These are phyloP conservation scores for Macrobrachium nipponense DNA, from an alignment of 1,140 invertebrate species.

Conservation along the genomic window DNA sequence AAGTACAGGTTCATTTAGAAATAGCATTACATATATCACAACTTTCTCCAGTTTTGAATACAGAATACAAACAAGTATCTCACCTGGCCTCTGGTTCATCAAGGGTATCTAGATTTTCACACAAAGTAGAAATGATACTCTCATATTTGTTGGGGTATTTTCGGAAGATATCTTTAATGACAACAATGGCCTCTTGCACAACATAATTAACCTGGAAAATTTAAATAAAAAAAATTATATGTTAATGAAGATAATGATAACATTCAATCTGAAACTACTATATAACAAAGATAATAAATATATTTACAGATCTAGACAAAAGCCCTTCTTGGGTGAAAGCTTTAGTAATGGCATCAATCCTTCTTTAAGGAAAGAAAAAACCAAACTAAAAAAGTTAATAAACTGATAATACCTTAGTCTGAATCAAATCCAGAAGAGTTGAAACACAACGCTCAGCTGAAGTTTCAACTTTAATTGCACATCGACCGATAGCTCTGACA, in stretches of 20 bases:
- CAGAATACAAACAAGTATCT: too few species aligned
- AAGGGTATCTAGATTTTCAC: constrained; percentile 96
- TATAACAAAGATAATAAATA: too few species aligned
- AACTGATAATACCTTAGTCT: too few species aligned
- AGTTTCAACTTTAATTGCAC: constrained; percentile 99
- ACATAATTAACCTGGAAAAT: constrained; percentile 94
- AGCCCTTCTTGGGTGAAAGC: too few species aligned
- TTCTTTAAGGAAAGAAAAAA: too few species aligned
- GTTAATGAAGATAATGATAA: too few species aligned
- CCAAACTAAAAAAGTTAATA: too few species aligned
- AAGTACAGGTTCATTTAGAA: too few species aligned
- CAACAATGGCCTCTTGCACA: constrained; percentile 99
- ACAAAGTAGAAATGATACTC: constrained; percentile 98
- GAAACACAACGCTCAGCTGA: constrained; percentile 98
- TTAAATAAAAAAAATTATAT: background rate
- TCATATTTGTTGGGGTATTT: constrained; percentile 99
- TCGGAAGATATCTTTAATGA: constrained; percentile 99
- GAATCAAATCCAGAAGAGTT: constrained; percentile 98
- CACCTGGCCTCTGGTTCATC: constrained; percentile 96
- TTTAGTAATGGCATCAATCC: too few species aligned
- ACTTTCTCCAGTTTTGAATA: background rate
- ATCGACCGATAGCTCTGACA: constrained; percentile 97
- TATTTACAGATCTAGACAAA: too few species aligned
- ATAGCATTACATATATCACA: background rate
- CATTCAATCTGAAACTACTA: too few species aligned